Evolutionary conservation across 1,140 invertebrate genomes (phyloP).

Genomic region (Caenorhabditis inopinata): DNA sequence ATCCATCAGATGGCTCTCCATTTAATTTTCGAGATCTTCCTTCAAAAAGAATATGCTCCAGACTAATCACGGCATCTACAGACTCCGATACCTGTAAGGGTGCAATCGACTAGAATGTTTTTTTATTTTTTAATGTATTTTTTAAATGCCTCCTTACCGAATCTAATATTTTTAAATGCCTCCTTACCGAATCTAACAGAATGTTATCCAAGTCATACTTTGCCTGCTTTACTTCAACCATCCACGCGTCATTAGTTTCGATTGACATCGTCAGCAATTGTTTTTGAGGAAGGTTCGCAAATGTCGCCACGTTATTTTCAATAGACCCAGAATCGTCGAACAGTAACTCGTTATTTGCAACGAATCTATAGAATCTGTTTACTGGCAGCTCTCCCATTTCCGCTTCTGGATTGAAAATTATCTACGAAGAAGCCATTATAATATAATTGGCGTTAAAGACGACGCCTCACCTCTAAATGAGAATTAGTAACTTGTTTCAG

Average conservation of each 20-base stretch:
- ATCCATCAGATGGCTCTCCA: constrained; percentile 88
- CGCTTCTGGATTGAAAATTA: constrained; percentile 88
- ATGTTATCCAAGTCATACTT: constrained; percentile 98
- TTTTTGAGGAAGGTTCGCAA: constrained; percentile 83
- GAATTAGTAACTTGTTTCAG: not conserved
- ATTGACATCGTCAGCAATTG: constrained; percentile 91
- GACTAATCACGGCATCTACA: constrained; percentile 79
- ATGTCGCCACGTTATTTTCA: constrained; percentile 66
- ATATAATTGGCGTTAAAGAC: too few relatives aligned
- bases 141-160: too few relatives aligned
- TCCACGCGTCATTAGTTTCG: constrained; percentile 94
- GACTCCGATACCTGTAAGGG: constrained; percentile 66
- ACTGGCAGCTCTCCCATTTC: constrained; percentile 97
- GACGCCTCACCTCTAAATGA: not conserved
- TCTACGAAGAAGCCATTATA: constrained; percentile 58
- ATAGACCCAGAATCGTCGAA: constrained; percentile 74
- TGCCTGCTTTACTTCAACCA: constrained; percentile 86
- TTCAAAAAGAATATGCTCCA: constrained; percentile 87
- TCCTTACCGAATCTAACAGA: constrained; percentile 69
- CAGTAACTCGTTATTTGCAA: constrained; percentile 82
- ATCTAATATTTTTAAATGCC: too few relatives aligned
- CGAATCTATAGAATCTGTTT: constrained; percentile 94
- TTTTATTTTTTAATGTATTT: too few relatives aligned
- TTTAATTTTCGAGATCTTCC: constrained; percentile 83
- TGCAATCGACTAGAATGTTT: too few relatives aligned